Base-by-base conservation (phyloP, 2,888 invertebrate genomes). In the Druceiella hillmani region DNA sequence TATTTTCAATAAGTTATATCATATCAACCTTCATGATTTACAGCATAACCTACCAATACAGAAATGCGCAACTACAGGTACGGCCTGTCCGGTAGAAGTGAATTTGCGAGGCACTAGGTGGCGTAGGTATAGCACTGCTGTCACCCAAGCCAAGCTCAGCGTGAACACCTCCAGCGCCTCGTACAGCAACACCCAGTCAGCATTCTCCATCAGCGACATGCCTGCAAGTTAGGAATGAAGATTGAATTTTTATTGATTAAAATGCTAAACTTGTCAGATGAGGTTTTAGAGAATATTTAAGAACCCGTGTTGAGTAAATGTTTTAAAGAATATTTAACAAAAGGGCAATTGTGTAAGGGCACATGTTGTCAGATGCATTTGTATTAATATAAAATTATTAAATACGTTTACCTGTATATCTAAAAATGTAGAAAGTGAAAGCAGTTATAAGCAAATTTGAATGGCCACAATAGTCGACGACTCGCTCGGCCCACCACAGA, bases 401-500 rank as follows among this genome's bases (percentile, higher is more conserved):
- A n/a, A n/a, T n/a, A 12, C 37, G 44, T 58, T 56, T 58, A 81
- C 84, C 81, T 50, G 79, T 78, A 53, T 83, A 85, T 33, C 86
- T 76, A 37, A 88, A 65, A 44, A 87, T 85, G 58, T 87, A 90
- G 52, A 86, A 75, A 5, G 83, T 80, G 57, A 90, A 85, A n/a
- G 86, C 85, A 42, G 80, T 75, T 51, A 89, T 88, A 52, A 90
- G 78, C 36, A 90, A 75, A 59, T 90, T 88, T 45, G 87, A 85
- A 54, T 85, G 83, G 7, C 85, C 85, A 46, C 89, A 81, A 58
- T 83, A 88, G 64, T 89, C 86, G 20, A 92, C 85, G 20, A 92
- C 76, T 47, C 78, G 78, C 52, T 91, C 90, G 2, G 89, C 86
- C 64, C 82, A 81, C 70, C 80, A 81, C 17, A 89, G 66, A 50